Evolutionary conservation across 1,140 invertebrate genomes (phyloP).

Genomic region (Zelostemma sp.): DNA sequence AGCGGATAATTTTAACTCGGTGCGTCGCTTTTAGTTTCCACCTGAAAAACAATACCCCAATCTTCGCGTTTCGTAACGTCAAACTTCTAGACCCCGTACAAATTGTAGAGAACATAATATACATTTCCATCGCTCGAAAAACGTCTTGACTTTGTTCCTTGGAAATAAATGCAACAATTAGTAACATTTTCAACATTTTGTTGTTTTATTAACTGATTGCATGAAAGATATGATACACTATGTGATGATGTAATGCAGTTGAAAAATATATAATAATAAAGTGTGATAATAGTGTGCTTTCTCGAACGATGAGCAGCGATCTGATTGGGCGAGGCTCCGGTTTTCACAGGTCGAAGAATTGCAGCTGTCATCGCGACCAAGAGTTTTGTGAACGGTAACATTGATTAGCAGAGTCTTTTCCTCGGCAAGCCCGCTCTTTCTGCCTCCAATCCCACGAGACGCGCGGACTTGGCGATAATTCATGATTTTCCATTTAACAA

Average conservation of each 20-base stretch:
- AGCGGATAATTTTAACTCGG: not conserved
- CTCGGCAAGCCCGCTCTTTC: constrained; percentile 3
- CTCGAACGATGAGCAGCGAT: not conserved
- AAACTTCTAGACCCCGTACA: too few species aligned
- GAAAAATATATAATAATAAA: constrained; percentile 7
- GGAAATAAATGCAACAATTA: constrained; percentile 1
- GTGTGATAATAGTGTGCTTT: not conserved
- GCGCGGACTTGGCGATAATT: not conserved
- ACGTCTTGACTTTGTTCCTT: not conserved
- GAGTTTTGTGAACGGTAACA: not conserved
- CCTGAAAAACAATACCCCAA: too few species aligned
- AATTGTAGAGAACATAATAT: too few species aligned
- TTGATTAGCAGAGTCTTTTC: constrained; percentile 5
- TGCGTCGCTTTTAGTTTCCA: too few species aligned
- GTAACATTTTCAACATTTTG: not conserved
- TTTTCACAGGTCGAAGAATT: not conserved
- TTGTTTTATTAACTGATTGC: constrained; percentile 1
- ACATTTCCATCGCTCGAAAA: too few species aligned
- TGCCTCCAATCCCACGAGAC: constrained; percentile 3
- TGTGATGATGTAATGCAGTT: constrained; percentile 2
- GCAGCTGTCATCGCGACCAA: not conserved
- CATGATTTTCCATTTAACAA: not conserved
- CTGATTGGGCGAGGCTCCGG: not conserved
- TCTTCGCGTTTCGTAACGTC: too few species aligned
- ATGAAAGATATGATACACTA: constrained; percentile 1